phyloP scores from a whole-genome alignment of 1,140 invertebrate species.

The Ruditapes philippinarum region DNA sequence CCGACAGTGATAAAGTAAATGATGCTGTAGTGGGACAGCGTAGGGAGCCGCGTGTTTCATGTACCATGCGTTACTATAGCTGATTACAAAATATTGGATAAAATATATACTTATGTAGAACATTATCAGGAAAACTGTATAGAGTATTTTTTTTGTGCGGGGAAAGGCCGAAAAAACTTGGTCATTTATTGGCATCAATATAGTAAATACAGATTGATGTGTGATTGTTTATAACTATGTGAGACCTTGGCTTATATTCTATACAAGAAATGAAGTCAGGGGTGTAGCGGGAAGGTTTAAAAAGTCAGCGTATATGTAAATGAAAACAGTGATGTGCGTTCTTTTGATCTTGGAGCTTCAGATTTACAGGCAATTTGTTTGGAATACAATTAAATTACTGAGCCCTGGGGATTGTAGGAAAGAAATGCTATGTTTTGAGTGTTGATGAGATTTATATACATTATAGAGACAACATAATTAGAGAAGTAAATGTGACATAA shows the following conservation, averaged over 20 bases:
- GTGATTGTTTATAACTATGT: not conserved
- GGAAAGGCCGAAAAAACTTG: not conserved
- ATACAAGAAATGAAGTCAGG: not conserved
- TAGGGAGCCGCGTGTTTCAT: not conserved
- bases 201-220: not conserved
- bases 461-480: too few relatives aligned
- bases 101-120: constrained; percentile 4
- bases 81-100: not conserved
- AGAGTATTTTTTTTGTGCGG: not conserved
- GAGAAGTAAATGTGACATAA: too few relatives aligned
- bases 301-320: too few relatives aligned
- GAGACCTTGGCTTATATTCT: not conserved
- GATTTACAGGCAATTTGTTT: too few relatives aligned
- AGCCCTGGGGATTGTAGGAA: too few relatives aligned
- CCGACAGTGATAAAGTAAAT: not conserved
- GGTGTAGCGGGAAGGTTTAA: not conserved
- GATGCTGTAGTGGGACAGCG: not conserved
- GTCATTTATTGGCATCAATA: not conserved
- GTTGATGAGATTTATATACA: too few relatives aligned
- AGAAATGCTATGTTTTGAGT: too few relatives aligned
- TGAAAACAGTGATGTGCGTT: too few relatives aligned
- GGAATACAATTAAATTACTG: too few relatives aligned
- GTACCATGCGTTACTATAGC: too few relatives aligned
- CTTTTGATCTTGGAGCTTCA: too few relatives aligned
- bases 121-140: not conserved